Base-by-base conservation (phyloP, 2,113 vertebrate species). In the Coracopsis vasa region DNA sequence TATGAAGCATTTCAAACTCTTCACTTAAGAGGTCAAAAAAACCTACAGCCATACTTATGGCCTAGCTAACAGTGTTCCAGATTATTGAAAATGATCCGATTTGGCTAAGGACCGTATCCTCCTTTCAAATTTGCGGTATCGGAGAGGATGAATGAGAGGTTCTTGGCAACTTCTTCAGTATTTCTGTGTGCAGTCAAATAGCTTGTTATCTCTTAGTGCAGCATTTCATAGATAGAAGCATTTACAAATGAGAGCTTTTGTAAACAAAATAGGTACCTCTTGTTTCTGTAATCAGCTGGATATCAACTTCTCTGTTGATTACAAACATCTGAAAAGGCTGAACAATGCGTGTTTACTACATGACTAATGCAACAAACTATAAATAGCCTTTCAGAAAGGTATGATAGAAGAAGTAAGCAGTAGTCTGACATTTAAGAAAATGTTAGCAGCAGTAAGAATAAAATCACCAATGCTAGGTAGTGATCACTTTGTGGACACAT, bases 191-290 rank as follows among this genome's bases (percentile, higher is more conserved):
- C 35, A 70, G 41, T 69, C 44, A 90, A 85, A 18, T 53, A 62
- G 27, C 45, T 71, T 92, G 6, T 48, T 80, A 50, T 67, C 50
- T 86, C 44, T 41, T 45, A 54, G 42, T 2, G 2, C 21, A 60
- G 50, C 21, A 37, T 39, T 41, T 60, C 66, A 35, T 64, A 90
- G 66, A 66, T 54, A 66, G 89, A 91, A 79, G 4, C 56, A 56
- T 81, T 91, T 79, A 61, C 39, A 91, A 82, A 69, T 71, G 31
- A 90, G 48, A 90, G 33, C 45, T 88, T 75, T 37, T 86, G 35
- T 80, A 47, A 88, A 86, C 15, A 54, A 83, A 83, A 66, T 27
- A 92, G 42, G 24, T 77, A 64, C 37, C 35, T 94, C 48, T 80
- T 83, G 7, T 74, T 88, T 78, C 27, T 90, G 25, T 67, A 67